These are phyloP conservation scores for Rhogogaster chlorosoma DNA, from an alignment of 2,888 invertebrate genomes.

Conservation along the genomic window DNA sequence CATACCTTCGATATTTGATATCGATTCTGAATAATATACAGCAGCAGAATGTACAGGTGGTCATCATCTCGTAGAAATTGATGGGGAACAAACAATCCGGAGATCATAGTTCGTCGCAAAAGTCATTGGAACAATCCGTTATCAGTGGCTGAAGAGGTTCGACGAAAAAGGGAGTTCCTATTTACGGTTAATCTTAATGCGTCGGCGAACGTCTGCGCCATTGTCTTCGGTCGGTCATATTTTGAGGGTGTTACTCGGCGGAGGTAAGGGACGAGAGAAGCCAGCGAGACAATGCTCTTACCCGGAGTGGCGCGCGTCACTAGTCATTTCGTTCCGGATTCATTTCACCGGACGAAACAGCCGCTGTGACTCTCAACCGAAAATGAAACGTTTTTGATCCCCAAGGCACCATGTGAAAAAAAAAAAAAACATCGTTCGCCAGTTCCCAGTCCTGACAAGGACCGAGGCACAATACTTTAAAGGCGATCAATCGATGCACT, in stretches of 20 bases:
- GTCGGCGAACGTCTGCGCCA: conserved; percentile 9
- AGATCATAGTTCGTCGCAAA: neutral
- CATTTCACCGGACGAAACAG: conserved; percentile 32
- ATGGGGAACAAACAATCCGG: neutral
- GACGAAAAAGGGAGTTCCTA: neutral
- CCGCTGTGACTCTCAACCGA: conserved; percentile 12
- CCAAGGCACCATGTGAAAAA: neutral
- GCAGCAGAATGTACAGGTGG: neutral
- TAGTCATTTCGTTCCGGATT: conserved; percentile 19
- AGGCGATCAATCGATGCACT: conserved; percentile 14
- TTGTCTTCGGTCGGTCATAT: conserved; percentile 32
- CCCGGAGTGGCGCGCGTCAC: conserved; percentile 26
- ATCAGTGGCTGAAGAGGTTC: neutral
- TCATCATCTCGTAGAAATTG: neutral
- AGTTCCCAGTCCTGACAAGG: neutral
- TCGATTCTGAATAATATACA: neutral
- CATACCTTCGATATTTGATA: neutral
- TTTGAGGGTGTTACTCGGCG: conserved; percentile 22
- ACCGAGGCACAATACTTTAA: conserved; percentile 14
- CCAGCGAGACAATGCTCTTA: conserved; percentile 35
- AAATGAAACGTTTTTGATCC: conserved; percentile 2
- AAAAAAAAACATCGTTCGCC: neutral
- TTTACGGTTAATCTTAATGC: conserved; percentile 23
- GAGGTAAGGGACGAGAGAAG: neutral
- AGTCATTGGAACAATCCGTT: neutral